These are phyloP conservation scores for Quiscalus mexicanus DNA, from an alignment of 2,113 vertebrate genomes.

Conservation along the genomic window DNA sequence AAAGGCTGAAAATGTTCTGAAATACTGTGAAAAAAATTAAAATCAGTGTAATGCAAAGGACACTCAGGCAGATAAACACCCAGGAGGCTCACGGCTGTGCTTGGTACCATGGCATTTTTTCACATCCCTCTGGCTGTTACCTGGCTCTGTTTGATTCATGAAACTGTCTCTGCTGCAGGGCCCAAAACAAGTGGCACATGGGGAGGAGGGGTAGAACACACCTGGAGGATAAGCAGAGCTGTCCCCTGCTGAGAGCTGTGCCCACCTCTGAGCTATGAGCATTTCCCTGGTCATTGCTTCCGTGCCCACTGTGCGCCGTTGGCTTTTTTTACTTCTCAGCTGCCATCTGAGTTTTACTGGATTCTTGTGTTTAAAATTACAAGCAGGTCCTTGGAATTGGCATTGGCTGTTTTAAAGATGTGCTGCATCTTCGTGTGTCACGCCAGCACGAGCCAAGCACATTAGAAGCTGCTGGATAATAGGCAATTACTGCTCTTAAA, in stretches of 20 bases:
- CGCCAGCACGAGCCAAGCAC: conserved; percentile 56
- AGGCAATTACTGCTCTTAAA: conserved; percentile 73
- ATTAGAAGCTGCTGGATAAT: conserved; percentile 65
- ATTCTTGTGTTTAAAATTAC: conserved; percentile 33
- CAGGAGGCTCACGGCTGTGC: fast-evolving
- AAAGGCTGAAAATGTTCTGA: not conserved
- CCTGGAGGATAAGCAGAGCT: not conserved
- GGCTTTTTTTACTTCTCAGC: not conserved
- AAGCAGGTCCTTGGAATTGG: conserved; percentile 42
- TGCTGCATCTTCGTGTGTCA: conserved; percentile 38
- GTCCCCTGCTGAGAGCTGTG: not conserved
- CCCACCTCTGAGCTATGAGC: not conserved
- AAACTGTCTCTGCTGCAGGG: not conserved
- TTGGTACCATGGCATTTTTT: not conserved
- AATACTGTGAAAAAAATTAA: not conserved
- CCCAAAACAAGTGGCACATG: not conserved
- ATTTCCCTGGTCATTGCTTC: not conserved
- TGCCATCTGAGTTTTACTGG: not conserved
- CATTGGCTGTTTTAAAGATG: conserved; percentile 37
- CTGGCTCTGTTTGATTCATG: not conserved
- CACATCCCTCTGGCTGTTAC: not conserved
- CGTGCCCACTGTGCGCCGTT: fast-evolving
- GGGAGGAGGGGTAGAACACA: not conserved
- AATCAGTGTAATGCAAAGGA: not conserved
- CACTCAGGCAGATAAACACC: not conserved